Percentiles rank a stretch among this genome's conserved stretches.
Conservation (phyloP, 2,113 vertebrate species). For the Crotalus tigris region DNA sequence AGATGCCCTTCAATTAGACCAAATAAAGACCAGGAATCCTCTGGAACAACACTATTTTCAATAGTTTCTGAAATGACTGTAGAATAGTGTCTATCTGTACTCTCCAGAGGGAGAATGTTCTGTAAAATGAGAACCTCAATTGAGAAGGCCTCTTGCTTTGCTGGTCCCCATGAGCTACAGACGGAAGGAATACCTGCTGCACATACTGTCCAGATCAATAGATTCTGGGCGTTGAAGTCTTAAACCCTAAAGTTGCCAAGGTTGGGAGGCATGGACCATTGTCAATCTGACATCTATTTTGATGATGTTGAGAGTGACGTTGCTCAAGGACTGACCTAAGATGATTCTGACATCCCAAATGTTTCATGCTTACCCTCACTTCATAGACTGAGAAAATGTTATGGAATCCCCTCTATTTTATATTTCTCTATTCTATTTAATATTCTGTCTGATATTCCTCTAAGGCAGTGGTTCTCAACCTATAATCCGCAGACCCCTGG, state of each 20-base stretch:
- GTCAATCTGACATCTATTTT: constrained; percentile 37
- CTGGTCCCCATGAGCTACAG: no score
- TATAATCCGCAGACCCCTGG: no score
- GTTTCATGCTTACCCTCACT: not conserved
- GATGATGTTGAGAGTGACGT: constrained; percentile 10
- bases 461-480: no score
- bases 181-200: no score
- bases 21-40: not conserved
- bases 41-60: not conserved
- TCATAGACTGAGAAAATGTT: constrained; percentile 9
- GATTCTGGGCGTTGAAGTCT: no score
- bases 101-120: no score
- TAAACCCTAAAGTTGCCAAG: no score
- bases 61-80: not conserved
- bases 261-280: not conserved
- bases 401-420: constrained; percentile 35
- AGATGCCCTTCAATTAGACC: not conserved
- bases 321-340: constrained; percentile 9
- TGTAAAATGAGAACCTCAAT: no score
- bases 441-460: no score
- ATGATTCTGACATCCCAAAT: constrained; percentile 17
- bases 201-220: no score
- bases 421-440: no score
- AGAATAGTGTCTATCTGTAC: not conserved
- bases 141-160: no score